Evolutionary conservation across 2,888 invertebrate species (phyloP).

Genomic region (Galeruca laticollis): DNA sequence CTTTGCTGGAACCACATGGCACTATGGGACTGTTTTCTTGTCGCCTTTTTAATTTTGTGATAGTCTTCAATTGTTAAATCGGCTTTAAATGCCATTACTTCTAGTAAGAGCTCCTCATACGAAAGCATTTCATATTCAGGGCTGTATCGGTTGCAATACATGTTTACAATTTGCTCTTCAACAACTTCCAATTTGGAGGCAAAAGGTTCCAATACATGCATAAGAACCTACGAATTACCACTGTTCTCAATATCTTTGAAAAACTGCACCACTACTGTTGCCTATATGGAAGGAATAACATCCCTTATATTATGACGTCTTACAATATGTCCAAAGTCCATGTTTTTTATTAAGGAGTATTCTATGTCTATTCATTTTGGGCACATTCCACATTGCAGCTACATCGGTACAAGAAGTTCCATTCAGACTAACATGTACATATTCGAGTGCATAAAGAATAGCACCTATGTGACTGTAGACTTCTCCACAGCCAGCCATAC

Average conservation of each 20-base stretch:
- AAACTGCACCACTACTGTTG: not conserved
- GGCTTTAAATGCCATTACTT: too few species aligned
- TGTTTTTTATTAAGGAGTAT: slow-evolving; percentile 9
- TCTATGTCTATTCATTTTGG: slow-evolving; percentile 11
- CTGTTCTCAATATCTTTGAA: not conserved
- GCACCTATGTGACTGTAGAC: too few species aligned
- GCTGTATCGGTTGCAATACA: too few species aligned
- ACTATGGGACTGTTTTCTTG: slow-evolving; percentile 24
- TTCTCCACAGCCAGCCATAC: too few species aligned
- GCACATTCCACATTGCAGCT: too few species aligned
- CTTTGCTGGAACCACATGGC: slow-evolving; percentile 35
- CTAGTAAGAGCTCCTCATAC: too few species aligned
- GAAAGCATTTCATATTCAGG: too few species aligned
- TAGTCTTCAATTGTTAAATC: too few species aligned
- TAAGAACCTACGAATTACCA: slow-evolving; percentile 20
- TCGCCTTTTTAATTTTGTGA: slow-evolving; percentile 1
- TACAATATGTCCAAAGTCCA: not conserved
- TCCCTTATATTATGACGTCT: too few species aligned
- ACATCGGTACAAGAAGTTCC: slow-evolving; percentile 39
- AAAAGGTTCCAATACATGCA: slow-evolving; percentile 36
- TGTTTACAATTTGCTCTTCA: too few species aligned
- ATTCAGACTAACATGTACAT: not conserved
- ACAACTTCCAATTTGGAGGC: slow-evolving; percentile 1
- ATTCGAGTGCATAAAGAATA: too few species aligned
- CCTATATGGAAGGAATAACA: not conserved